phyloP scores from a whole-genome alignment of 2,113 vertebrate species.

The Psettodes erumei region DNA sequence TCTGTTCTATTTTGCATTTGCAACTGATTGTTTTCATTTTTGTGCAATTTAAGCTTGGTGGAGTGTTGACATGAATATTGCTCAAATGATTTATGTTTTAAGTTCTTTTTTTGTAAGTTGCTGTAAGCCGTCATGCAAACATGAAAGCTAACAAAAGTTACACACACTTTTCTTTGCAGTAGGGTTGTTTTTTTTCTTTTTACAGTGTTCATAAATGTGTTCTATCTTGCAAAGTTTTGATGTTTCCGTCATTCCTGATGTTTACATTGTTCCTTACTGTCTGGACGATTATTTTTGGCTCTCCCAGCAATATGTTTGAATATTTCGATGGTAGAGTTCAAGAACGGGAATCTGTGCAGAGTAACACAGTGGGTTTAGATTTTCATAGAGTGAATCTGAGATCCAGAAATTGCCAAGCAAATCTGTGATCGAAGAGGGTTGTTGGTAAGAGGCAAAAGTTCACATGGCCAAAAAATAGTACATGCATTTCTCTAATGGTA shows the following conservation, averaged over 20 bases:
- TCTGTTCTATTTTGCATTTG: slow-evolving; percentile 69
- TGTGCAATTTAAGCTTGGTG: slow-evolving; percentile 73
- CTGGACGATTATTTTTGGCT: slow-evolving; percentile 7
- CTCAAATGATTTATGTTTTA: slow-evolving; percentile 29
- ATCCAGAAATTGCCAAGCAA: neutral
- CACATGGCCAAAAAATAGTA: no score
- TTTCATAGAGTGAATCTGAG: neutral
- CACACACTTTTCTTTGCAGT: slow-evolving; percentile 12
- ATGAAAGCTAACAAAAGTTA: slow-evolving; percentile 29
- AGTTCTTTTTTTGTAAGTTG: slow-evolving; percentile 21
- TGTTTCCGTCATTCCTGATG: slow-evolving; percentile 51
- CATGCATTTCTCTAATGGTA: neutral
- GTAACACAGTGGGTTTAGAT: neutral
- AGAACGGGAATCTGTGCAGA: slow-evolving; percentile 19
- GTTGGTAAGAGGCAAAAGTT: neutral
- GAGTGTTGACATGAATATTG: slow-evolving; percentile 56
- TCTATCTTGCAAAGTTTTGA: slow-evolving; percentile 35
- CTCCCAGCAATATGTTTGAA: slow-evolving; percentile 7
- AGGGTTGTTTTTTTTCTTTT: slow-evolving; percentile 31
- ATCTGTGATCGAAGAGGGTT: slow-evolving; percentile 17
- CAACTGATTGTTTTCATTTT: slow-evolving; percentile 62
- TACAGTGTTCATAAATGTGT: slow-evolving; percentile 25
- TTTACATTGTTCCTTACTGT: slow-evolving; percentile 52
- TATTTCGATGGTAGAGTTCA: slow-evolving; percentile 26
- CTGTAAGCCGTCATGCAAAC: slow-evolving; percentile 24